Base-by-base conservation (phyloP, 2,888 invertebrate species). In the Octodonta nipae region DNA sequence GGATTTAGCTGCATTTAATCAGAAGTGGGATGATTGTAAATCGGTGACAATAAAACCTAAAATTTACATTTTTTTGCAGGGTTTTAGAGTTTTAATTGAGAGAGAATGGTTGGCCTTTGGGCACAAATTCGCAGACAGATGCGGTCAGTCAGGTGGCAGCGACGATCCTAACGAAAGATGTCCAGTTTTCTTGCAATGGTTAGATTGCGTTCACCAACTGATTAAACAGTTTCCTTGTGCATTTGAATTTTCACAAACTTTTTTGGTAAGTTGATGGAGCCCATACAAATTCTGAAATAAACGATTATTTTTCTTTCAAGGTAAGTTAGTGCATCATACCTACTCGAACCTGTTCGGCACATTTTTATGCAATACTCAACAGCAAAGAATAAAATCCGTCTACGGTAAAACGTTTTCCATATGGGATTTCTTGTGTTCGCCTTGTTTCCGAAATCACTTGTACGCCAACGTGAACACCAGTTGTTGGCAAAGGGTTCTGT, bases 41-140 rank as follows among this genome's bases (percentile, higher is more conserved):
- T n/a, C n/a, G n/a, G n/a, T n/a, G n/a, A n/a, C n/a, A n/a, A n/a
- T n/a, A n/a, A n/a, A n/a, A n/a, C n/a, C n/a, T n/a, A n/a, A 22
- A 11, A 22, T 22, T 4, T 22, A 24, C 12, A 27, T 20, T 4
- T 13, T 20, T 36, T 30, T 37, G 36, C 13, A 91, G 86, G 95
- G 93, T 39, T 96, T 96, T 65, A 84, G 87, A 53, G 72, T 85
- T 31, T 68, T 98, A 34, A 81, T 95, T 34, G 89, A 95, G 64
- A 74, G 91, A 36, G 96, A 98, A 60, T 98, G 96, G 96, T 66
- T 96, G 22, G 89, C 87, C 56, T 98, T 88, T 64, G 96, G 96
- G 0, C 96, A 98, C 67, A 96, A 96, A 66, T 96, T 96, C 65
- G 86, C 86, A 4, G 95, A 96, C 64, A 78, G 96, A 30, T 91